These are phyloP conservation scores for Tragopan temminckii DNA, from an alignment of 2,797 vertebrate species.

Conservation along the genomic window DNA sequence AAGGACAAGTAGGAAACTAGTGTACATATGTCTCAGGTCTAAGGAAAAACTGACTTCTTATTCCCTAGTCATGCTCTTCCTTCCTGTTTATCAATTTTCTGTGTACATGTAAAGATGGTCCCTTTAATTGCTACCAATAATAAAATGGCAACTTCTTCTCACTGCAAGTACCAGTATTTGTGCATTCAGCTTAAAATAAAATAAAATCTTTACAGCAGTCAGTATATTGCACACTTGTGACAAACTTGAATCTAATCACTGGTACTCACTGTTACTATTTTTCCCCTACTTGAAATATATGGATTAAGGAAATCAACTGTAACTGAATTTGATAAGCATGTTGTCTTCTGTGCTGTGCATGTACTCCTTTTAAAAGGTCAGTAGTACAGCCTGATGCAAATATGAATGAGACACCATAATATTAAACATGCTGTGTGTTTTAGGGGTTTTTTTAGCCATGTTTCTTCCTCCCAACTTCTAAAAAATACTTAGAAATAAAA, in stretches of 20 bases:
- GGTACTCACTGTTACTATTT: not conserved
- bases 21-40: fast-evolving
- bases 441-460: not conserved
- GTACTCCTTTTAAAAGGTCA: not conserved
- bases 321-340: not conserved
- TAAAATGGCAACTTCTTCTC: not conserved
- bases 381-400: not conserved
- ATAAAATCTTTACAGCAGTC: fast-evolving
- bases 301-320: not conserved
- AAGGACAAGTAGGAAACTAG: fast-evolving
- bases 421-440: not conserved
- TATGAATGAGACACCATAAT: not conserved
- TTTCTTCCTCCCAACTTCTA: not conserved
- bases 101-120: not conserved
- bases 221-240: not conserved
- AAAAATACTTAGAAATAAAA: not conserved
- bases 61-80: not conserved
- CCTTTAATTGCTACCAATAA: not conserved
- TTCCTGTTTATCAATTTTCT: not conserved
- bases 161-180: not conserved
- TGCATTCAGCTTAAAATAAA: not conserved
- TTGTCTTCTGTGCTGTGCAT: not conserved
- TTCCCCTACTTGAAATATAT: not conserved
- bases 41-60: not conserved
- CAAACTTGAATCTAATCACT: not conserved